Conservation (phyloP, 1,140 invertebrate genomes). For the Druon quercuslanigerum region DNA sequence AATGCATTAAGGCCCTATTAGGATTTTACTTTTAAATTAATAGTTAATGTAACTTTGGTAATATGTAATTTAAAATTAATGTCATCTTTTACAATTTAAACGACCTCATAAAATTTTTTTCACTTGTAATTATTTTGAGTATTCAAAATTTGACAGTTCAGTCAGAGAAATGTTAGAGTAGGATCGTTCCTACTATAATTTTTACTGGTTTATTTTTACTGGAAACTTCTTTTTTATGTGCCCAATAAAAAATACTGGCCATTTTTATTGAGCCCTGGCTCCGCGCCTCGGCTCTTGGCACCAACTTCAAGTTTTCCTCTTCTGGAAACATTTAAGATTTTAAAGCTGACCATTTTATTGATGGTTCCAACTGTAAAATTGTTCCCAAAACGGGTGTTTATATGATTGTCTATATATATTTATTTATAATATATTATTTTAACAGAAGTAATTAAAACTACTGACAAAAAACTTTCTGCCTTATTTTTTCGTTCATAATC, state of each 20-base stretch:
- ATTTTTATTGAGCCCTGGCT: constrained; percentile 22
- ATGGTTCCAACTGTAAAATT: constrained; percentile 6
- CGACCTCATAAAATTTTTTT: no score
- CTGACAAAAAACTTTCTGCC: no score
- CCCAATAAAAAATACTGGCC: constrained; percentile 10
- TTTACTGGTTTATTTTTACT: constrained; percentile 6
- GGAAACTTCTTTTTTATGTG: constrained; percentile 13
- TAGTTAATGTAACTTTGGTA: no score
- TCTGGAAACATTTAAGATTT: constrained; percentile 4
- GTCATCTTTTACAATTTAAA: no score
- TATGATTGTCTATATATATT: no score
- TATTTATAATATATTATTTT: no score
- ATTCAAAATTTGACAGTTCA: neutral
- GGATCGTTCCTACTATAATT: neutral
- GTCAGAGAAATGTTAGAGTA: neutral
- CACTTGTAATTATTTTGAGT: no score
- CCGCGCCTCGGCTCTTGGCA: constrained; percentile 10
- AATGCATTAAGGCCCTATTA: no score
- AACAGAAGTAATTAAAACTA: no score
- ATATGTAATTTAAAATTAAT: no score
- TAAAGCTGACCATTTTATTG: constrained; percentile 17
- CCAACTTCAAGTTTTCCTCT: constrained; percentile 5
- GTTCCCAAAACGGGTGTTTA: neutral
- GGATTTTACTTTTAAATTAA: no score
- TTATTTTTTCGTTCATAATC: no score